Base-by-base conservation (phyloP, 2,888 invertebrate species). In the Drosophila koepferae region DNA sequence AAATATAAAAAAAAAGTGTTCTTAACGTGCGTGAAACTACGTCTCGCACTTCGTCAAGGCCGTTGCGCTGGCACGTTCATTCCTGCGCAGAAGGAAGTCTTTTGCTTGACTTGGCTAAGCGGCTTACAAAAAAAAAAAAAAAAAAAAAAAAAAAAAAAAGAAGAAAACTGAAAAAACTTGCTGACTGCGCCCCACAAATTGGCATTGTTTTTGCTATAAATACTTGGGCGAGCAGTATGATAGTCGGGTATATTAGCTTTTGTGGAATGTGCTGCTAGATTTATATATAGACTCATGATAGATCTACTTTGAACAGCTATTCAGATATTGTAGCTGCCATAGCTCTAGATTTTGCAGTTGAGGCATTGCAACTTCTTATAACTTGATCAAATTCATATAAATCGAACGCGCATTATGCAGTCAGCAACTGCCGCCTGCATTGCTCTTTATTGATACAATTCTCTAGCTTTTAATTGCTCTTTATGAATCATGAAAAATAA, bases 41-140 rank as follows among this genome's bases (percentile, higher is more conserved):
- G 63, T 66, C 54, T 56, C 61, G 40, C 28, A 54, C 63, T 40
- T 40, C 53, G 58, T 44, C 65, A 84, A 86, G 86, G 86, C 61
- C 84, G 63, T 63, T 61, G 7, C 44, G 68, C 43, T 34, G 16
- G 38, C 54, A 12, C 56, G 31, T 23, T 44, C 23, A 18, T 69
- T 71, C 80, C 80, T 80, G 86, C 81, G 80, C 83, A 84, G 72
- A 84, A 84, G 83, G 86, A 84, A 86, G 83, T 86, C 55, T 73
- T 70, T 71, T 59, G 43, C 60, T 72, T 28, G 61, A 53, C 28
- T 53, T 63, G 38, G 56, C 40, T 82, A 83, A 83, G 83, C 79
- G 64, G 86, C 83, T 86, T 83, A 54, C 36, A 81, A 58, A 38
- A 2, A 34, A 34, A 34, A 2, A 34, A 9, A 34, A 9, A 34